Conservation (phyloP, 1,140 invertebrate genomes). For the Myzus persicae region DNA sequence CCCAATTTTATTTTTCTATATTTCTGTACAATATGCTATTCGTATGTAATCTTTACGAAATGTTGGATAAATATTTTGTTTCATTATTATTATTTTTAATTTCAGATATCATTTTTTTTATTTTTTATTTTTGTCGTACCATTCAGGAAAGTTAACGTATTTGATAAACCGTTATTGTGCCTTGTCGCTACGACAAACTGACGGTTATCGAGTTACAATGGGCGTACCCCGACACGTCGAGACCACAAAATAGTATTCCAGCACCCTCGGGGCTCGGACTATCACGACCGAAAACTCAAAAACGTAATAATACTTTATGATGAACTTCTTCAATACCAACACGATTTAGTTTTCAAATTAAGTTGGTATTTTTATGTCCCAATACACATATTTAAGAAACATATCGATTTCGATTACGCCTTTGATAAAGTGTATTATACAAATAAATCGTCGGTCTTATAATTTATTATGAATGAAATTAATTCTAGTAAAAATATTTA, state of each 20-base stretch:
- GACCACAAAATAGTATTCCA: not conserved
- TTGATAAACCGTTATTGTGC: not conserved
- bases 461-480: not conserved
- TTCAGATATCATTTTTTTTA: not conserved
- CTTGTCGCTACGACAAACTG: not conserved
- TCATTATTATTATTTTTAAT: not conserved
- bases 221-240: not conserved
- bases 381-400: not conserved
- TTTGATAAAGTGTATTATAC: not conserved
- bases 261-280: not conserved
- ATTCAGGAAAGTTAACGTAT: not conserved
- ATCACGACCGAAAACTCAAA: not conserved
- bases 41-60: not conserved
- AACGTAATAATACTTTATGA: not conserved
- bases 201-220: not conserved
- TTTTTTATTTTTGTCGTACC: not conserved
- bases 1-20: not conserved
- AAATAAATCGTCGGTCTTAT: not conserved
- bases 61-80: not conserved
- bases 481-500: not conserved
- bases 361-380: not conserved
- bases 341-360: not conserved
- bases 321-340: not conserved
- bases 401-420: not conserved
- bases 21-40: not conserved